Conservation (phyloP, 2,888 invertebrate genomes). For the Mamestra brassicae region DNA sequence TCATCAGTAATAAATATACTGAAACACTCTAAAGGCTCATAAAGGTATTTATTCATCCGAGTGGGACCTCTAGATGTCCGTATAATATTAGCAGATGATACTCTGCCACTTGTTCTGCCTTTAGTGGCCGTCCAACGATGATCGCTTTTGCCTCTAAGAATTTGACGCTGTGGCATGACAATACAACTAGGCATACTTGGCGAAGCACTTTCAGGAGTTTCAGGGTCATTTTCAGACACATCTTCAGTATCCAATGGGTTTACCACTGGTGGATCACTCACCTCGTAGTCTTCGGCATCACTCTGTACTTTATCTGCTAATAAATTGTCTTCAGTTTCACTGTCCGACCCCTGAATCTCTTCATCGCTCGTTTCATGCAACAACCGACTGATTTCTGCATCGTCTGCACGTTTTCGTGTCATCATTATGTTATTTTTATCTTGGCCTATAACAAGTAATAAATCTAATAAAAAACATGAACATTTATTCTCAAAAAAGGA, state of each 20-base stretch:
- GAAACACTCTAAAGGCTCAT: slow-evolving; percentile 3
- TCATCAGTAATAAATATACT: slow-evolving; percentile 29
- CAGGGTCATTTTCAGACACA: not conserved
- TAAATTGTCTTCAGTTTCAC: slow-evolving; percentile 12
- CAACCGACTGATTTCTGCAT: slow-evolving; percentile 12
- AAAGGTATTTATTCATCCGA: no score
- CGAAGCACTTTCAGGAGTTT: slow-evolving; percentile 2
- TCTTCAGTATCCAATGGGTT: not conserved
- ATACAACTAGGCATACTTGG: no score
- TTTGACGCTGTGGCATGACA: no score
- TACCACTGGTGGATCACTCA: slow-evolving; percentile 1
- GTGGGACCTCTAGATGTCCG: no score
- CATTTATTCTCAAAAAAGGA: not conserved
- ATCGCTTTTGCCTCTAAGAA: no score
- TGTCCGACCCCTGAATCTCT: slow-evolving; percentile 1
- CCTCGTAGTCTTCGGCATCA: slow-evolving; percentile 11
- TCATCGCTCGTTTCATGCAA: slow-evolving; percentile 9
- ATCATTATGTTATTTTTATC: not conserved
- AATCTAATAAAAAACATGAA: not conserved
- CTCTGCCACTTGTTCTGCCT: no score
- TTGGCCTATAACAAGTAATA: not conserved
- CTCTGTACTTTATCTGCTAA: slow-evolving; percentile 4
- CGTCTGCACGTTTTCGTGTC: slow-evolving; percentile 2
- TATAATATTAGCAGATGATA: no score
- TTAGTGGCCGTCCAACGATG: no score